Base-by-base conservation (phyloP, 2,113 vertebrate genomes). In the Stigmatopora nigra region DNA sequence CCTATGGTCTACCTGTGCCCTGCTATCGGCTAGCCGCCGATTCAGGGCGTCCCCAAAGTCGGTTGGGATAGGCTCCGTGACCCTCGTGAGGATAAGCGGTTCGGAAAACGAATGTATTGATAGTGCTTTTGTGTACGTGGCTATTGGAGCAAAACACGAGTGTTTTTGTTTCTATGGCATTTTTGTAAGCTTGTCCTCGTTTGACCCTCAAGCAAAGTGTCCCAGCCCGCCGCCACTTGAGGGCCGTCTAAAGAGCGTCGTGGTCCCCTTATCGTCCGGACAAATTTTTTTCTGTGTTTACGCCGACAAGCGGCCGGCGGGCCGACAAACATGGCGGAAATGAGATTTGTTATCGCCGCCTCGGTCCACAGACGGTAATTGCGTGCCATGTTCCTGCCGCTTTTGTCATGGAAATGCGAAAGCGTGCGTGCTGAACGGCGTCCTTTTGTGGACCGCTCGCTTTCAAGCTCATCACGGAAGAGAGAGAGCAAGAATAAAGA, bases 241-340 rank as follows among this genome's bases (percentile, higher is more conserved):
- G 19, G 1, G 38, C 49, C 16, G 8, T 11, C 46, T 68, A 16
- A 12, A 64, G 73, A 69, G 65, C 31, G 62, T 63, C 67, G 63
- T n/a, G n/a, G n/a, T 71, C 45, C 60, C 13, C 58, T 56, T 76
- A 76, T 81, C 75, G 67, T 52, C 25, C 11, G 3, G 5, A 55
- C 63, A 75, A 72, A 78, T 84, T 64, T 25, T 70, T 55, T 64
- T 51, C 57, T 53, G 73, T 82, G 81, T 84, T 85, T 79, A 81
- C 74, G 64, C 65, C 48, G 16, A 80, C 78, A 74, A 84, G 79
- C 71, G 83, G 49, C 17, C 64, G 69, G 70, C 71, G 79, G 70
- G 61, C 68, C 69, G 69, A 80, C 78, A 82, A 84, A 86, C 80
- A 81, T 19, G 57, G 45, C 67, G 76, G 84, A 84, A 81, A 86